Evolutionary conservation across 2,888 invertebrate species (phyloP).

Genomic region (Schizaphis graminum): DNA sequence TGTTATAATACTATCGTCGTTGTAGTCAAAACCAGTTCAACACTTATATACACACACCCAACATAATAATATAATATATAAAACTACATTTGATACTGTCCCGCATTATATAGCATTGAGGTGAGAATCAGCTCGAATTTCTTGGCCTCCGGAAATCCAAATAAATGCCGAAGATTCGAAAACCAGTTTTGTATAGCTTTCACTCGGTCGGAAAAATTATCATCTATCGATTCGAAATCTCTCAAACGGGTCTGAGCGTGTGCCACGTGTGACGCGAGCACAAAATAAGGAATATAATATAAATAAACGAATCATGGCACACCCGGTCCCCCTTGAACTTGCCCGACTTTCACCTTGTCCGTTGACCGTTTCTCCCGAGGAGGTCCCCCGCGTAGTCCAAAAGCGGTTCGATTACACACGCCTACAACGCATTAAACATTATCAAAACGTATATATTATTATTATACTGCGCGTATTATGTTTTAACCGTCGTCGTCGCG

Average conservation of each 20-base stretch:
- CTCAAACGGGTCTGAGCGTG: neutral
- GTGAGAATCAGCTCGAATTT: neutral
- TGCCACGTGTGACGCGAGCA: constrained; percentile 22
- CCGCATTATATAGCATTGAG: neutral
- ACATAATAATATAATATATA: neutral
- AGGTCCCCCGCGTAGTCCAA: neutral
- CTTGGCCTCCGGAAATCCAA: constrained; percentile 46
- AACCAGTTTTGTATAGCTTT: constrained; percentile 59
- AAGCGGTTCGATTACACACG: constrained; percentile 40
- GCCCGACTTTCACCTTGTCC: constrained; percentile 62
- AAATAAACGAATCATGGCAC: neutral
- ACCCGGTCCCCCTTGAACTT: constrained; percentile 64
- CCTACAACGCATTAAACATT: neutral
- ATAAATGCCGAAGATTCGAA: constrained; percentile 25
- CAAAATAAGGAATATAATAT: neutral
- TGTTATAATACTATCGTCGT: neutral
- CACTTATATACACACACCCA: neutral
- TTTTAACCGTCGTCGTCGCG: neutral
- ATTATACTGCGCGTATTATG: neutral
- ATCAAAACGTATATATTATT: neutral
- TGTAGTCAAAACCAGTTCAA: constrained; percentile 37
- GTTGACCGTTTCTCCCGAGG: constrained; percentile 7
- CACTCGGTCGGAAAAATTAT: constrained; percentile 53
- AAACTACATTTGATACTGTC: neutral
- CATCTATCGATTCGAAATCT: constrained; percentile 55